Evolutionary conservation across 2,888 invertebrate species (phyloP), one percentile per base, ranked within the genome.

Genomic region (Anthoptus insignis): DNA sequence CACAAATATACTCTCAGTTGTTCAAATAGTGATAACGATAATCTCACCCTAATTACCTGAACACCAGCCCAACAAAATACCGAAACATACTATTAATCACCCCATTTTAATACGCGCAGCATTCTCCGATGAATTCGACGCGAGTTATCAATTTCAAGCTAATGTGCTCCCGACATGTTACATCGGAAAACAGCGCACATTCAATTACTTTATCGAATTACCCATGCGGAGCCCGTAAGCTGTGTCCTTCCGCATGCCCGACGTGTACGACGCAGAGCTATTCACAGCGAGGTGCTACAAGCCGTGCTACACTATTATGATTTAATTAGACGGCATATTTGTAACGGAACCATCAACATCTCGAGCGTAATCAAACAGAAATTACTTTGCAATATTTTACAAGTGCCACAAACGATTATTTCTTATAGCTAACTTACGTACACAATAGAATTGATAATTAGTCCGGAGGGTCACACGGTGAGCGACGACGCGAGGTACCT

Each of bases 401-500:
- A 63, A 34, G 63, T 56, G 61, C 61, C 59, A 49, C 27, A 54
- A 37, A 56, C 37, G 9, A 63, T 63, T 49, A 49, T 37, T 54
- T 61, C 13, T 37, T 37, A 24, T 34, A 56, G 34, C 16, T 14
- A n/a, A 56, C 27, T 37, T 21, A n/a, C 37, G 14, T 47, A 60
- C 47, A 63, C 63, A 63, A 56, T 56, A 37, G 56, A 49, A 63
- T 63, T 49, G 37, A 39, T 56, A 63, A 63, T 63, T 19, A 49
- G 47, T 63, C 49, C 59, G 65, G 64, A 58, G 56, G 57, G 50
- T 32, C 49, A 45, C 59, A 22, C 21, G 45, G 45, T 13, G 59
- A 53, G 45, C 65, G 42, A 60, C 66, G 58, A 47, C 57, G 47
- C 64, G 34, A 64, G 60, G 57, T 65, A 66, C 72, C 68, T 60